Evolutionary conservation across 2,113 vertebrate species (phyloP).

Genomic region (Triplophysa siluroides): DNA sequence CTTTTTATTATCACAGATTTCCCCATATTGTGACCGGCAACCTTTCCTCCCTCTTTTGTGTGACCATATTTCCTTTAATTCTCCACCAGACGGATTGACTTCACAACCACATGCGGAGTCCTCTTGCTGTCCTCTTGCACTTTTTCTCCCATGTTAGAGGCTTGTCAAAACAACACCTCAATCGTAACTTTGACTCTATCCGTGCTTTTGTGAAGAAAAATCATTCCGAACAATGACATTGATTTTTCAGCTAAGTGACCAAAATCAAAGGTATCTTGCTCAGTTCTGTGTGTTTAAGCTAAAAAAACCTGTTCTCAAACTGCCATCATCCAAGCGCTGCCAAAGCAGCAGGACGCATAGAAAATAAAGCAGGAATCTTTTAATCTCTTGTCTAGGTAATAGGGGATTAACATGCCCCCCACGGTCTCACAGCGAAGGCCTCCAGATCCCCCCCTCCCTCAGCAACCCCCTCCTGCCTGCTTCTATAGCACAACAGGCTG

Average conservation of each 20-base stretch:
- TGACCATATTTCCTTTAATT: slow-evolving; percentile 34
- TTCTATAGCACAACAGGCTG: slow-evolving; percentile 51
- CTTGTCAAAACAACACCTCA: too few relatives aligned
- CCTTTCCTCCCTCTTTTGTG: background rate
- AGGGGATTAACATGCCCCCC: slow-evolving; percentile 60
- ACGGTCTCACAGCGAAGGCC: slow-evolving; percentile 49
- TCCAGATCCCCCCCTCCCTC: slow-evolving; percentile 21
- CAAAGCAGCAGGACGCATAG: slow-evolving; percentile 50
- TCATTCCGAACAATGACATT: slow-evolving; percentile 39
- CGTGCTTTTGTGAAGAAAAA: slow-evolving; percentile 51
- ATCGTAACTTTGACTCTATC: slow-evolving; percentile 49
- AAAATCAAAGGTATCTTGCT: slow-evolving; percentile 48
- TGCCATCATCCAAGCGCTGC: slow-evolving; percentile 43
- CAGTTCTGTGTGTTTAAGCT: slow-evolving; percentile 38
- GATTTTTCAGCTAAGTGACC: slow-evolving; percentile 50
- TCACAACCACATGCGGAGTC: slow-evolving; percentile 13
- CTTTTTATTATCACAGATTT: slow-evolving; percentile 46
- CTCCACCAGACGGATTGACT: slow-evolving; percentile 14
- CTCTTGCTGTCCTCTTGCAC: slow-evolving; percentile 27
- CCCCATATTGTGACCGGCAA: slow-evolving; percentile 11
- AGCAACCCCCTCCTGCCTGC: slow-evolving; percentile 35
- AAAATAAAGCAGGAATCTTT: slow-evolving; percentile 60
- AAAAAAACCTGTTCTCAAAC: slow-evolving; percentile 54
- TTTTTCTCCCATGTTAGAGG: slow-evolving; percentile 37
- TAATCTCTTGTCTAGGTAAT: slow-evolving; percentile 61